Evolutionary conservation across 2,113 vertebrate species (phyloP).

Genomic region (Eira barbara): DNA sequence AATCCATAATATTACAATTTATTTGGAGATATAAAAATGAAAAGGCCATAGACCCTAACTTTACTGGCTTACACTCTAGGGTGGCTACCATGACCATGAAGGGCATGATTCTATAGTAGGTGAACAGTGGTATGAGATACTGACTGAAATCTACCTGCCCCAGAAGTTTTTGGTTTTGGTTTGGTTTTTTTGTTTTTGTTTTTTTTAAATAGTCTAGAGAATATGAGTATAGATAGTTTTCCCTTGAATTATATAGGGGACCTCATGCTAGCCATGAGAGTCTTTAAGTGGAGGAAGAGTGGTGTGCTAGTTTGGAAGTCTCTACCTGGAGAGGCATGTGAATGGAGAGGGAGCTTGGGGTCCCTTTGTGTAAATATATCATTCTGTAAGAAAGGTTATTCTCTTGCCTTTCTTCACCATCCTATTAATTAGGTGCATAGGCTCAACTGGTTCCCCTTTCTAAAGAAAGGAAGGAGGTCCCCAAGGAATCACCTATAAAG

Average conservation of each 20-base stretch:
- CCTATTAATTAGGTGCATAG: background rate
- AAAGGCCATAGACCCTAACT: background rate
- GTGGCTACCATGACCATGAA: background rate
- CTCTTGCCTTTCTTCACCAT: background rate
- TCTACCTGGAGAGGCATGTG: background rate
- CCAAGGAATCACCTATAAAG: background rate
- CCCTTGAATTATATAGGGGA: background rate
- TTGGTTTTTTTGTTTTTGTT: background rate
- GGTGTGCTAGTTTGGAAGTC: background rate
- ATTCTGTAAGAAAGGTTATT: background rate
- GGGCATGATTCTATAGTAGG: background rate
- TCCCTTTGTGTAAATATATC: background rate
- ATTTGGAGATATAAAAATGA: background rate
- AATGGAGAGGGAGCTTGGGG: background rate
- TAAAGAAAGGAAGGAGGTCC: background rate
- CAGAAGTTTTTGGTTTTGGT: background rate
- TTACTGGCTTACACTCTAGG: background rate
- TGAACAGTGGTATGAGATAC: background rate
- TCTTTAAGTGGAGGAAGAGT: background rate
- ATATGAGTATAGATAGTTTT: background rate
- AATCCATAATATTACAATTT: background rate
- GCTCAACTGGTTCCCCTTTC: background rate
- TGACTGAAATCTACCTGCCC: background rate
- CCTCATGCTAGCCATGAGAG: background rate
- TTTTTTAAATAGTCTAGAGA: background rate